Base-by-base conservation (phyloP, 2,888 invertebrate species). In the Norana najaformis region DNA sequence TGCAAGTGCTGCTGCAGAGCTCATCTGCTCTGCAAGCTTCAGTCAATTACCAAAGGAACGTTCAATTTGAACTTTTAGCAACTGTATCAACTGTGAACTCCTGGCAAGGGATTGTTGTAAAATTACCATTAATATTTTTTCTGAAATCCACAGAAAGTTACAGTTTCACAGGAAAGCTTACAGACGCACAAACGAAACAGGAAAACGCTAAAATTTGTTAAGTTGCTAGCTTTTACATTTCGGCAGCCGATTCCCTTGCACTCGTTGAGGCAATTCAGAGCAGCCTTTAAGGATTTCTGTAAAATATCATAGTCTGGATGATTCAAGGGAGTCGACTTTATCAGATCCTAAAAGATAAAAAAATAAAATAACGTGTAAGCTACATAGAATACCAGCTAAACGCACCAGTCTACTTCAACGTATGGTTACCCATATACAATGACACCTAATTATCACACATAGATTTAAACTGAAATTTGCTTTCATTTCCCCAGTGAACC, bases 281-380 rank as follows among this genome's bases (percentile, higher is more conserved):
- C 85, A 36, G 37, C 20, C 36, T 85, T 85, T 23, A 85, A 36
- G 8, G 37, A 14, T 36, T 37, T 35, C 18, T 85, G 85, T 23
- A 85, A 8, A 85, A 85, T 23, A 85, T 85, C 85, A 37, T 85
- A 85, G 37, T 85, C 85, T 18, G 85, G 85, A 85, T 85, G 85
- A n/a, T 85, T 37, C 18, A 85, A 37, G 20, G 85, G 85, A 6
- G 85, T 85, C 35, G 85, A 85, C 35, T 37, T 85, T 18, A 85
- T 85, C 85, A 85, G 85, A 85, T 85, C 85, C 85, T 85, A 8
- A 18, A 36, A 85, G 16, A 4, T 8, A 85, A 69, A 30, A 69
- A 8, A 69, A 69, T 69, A 47, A 69, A 69, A n/a, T 69, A 69
- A 8, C 30, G 8, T 16, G n/a, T 30, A 69, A 69, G 69, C 69